Evolutionary conservation across 2,113 vertebrate genomes (phyloP).

Genomic region (Tragelaphus scriptus): DNA sequence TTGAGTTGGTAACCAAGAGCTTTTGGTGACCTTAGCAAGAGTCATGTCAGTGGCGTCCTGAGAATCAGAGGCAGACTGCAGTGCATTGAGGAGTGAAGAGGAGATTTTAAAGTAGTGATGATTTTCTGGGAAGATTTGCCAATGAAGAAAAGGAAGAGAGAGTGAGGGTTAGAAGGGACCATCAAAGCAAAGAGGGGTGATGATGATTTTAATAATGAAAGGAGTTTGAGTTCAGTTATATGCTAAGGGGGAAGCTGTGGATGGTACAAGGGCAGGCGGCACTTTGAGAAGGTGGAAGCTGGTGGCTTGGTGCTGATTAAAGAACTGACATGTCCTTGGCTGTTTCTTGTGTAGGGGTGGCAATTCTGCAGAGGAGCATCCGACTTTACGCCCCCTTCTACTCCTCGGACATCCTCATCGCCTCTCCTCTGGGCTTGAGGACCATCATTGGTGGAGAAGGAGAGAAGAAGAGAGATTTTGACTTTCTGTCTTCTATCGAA

Average conservation of each 20-base stretch:
- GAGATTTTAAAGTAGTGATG: neutral
- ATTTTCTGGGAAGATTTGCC: neutral
- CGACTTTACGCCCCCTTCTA: constrained; percentile 96
- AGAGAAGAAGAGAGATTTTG: constrained; percentile 92
- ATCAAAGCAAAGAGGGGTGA: no score
- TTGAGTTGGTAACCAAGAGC: neutral
- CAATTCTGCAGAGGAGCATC: constrained; percentile 89
- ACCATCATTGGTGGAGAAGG: constrained; percentile 92
- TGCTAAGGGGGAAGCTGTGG: neutral
- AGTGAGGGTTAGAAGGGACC: neutral
- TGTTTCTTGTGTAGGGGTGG: constrained; percentile 82
- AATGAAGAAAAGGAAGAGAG: neutral
- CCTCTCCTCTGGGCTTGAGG: constrained; percentile 94
- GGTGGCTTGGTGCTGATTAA: neutral
- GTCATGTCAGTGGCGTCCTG: neutral
- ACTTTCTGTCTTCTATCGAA: constrained; percentile 97
- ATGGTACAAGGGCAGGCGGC: no score
- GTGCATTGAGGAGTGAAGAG: neutral
- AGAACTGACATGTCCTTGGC: neutral
- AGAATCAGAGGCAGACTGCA: neutral
- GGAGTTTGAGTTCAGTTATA: neutral
- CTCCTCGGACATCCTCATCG: constrained; percentile 95
- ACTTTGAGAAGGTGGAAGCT: neutral
- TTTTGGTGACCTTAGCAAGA: neutral
- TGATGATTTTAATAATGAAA: neutral